phyloP scores from a whole-genome alignment of 1,140 invertebrate genomes.

The Berghia stephanieae region DNA sequence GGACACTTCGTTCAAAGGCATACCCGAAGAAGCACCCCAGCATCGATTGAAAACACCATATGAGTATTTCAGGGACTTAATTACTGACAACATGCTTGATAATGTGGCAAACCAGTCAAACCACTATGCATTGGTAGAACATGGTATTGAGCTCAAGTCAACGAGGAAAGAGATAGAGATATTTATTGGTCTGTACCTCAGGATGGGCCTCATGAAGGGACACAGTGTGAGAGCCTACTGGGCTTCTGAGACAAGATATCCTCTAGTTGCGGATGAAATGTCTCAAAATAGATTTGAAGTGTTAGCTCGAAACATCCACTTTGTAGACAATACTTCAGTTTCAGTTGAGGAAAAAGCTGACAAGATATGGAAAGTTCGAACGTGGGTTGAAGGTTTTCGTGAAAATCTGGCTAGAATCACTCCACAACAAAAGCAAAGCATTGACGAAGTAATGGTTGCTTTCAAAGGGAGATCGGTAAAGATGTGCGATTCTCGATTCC shows the following conservation, averaged over 20 bases:
- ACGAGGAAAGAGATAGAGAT: conserved; percentile 33
- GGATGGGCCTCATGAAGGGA: conserved; percentile 31
- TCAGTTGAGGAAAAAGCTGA: conserved; percentile 27
- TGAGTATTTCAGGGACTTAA: no score
- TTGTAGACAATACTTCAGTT: conserved; percentile 30
- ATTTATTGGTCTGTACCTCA: conserved; percentile 30
- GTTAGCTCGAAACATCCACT: conserved; percentile 27
- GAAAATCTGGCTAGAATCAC: conserved; percentile 13
- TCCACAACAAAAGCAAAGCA: conserved; percentile 26
- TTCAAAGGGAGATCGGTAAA: conserved; percentile 61
- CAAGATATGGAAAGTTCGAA: conserved; percentile 31
- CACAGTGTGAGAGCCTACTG: conserved; percentile 32
- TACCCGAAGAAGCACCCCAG: no score
- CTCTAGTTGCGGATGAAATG: conserved; percentile 33
- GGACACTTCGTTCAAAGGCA: no score
- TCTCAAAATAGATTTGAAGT: conserved; percentile 25
- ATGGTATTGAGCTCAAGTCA: no score
- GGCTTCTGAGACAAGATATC: conserved; percentile 30
- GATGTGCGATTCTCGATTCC: no score
- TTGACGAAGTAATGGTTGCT: conserved; percentile 51
- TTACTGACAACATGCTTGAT: no score
- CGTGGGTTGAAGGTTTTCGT: conserved; percentile 28
- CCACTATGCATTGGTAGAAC: no score
- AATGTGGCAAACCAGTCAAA: no score
- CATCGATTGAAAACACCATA: no score